These are phyloP conservation scores for Lasioglossum villosulum DNA, from an alignment of 2,888 invertebrate species.

Conservation along the genomic window DNA sequence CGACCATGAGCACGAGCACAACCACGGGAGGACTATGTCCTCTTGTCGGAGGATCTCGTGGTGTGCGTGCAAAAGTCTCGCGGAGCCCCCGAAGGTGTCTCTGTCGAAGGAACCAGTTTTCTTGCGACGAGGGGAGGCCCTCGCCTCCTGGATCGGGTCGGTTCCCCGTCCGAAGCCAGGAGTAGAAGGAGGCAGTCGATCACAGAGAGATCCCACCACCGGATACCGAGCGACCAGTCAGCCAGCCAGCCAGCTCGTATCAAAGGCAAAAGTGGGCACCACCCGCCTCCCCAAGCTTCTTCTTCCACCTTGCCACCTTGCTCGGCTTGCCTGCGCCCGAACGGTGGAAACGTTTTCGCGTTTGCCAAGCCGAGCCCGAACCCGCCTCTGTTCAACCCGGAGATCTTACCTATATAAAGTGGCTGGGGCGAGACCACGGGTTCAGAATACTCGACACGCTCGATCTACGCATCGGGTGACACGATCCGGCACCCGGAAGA, in stretches of 20 bases:
- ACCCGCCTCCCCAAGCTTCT: constrained; percentile 49
- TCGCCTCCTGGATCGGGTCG: constrained; percentile 56
- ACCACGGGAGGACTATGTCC: constrained; percentile 28
- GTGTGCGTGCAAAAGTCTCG: constrained; percentile 7
- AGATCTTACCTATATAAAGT: constrained; percentile 84
- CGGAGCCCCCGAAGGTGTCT: constrained; percentile 19
- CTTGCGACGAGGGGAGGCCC: constrained; percentile 35
- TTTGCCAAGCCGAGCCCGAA: not conserved
- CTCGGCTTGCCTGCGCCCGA: not conserved
- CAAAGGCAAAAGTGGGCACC: constrained; percentile 70
- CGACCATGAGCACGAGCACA: constrained; percentile 13
- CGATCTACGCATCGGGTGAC: constrained; percentile 76
- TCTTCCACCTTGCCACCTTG: not conserved
- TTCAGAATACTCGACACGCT: constrained; percentile 82
- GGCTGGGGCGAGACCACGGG: constrained; percentile 81
- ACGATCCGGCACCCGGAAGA: constrained; percentile 2
- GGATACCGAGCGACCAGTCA: constrained; percentile 27
- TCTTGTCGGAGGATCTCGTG: constrained; percentile 1
- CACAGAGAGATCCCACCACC: constrained; percentile 63
- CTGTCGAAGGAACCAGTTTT: constrained; percentile 62
- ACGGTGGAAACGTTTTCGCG: constrained; percentile 7
- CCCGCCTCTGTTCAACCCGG: constrained; percentile 49
- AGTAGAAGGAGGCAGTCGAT: constrained; percentile 60
- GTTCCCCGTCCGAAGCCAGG: constrained; percentile 60
- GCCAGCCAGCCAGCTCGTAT: constrained; percentile 52